phyloP scores from a whole-genome alignment of 1,140 invertebrate genomes.

The Calephelis virginiensis region DNA sequence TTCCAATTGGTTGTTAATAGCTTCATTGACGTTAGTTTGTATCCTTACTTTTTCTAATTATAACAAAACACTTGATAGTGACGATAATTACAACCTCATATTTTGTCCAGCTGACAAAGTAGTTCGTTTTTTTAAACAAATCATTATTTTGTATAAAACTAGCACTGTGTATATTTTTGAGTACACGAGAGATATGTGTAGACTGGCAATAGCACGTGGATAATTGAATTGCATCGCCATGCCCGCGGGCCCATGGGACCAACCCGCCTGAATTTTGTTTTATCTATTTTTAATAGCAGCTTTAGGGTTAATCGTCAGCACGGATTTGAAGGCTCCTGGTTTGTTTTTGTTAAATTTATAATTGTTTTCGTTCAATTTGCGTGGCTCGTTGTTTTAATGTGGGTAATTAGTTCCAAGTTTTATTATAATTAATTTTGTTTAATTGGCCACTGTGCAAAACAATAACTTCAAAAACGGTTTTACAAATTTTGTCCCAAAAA shows the following conservation, averaged over 20 bases:
- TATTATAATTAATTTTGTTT: not conserved
- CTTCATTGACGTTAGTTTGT: no score
- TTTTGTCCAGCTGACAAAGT: no score
- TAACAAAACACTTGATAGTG: no score
- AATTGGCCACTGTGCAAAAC: not conserved
- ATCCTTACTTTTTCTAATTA: no score
- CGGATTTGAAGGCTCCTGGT: conserved; percentile 48
- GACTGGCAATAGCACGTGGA: conserved; percentile 24
- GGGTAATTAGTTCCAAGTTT: conserved; percentile 1
- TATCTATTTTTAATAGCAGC: conserved; percentile 70
- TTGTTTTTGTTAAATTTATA: conserved; percentile 38
- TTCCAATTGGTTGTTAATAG: no score
- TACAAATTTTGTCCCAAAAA: no score
- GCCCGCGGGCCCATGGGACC: conserved; percentile 52
- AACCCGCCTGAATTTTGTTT: conserved; percentile 63
- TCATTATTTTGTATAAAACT: no score
- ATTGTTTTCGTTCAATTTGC: conserved; percentile 20
- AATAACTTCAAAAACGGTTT: not conserved
- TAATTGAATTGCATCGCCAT: conserved; percentile 64
- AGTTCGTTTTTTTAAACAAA: no score
- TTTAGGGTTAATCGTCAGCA: conserved; percentile 61
- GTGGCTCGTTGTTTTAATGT: not conserved
- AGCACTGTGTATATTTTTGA: no score
- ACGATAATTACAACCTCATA: no score
- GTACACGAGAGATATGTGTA: conserved; percentile 10